phyloP scores from a whole-genome alignment of 2,888 invertebrate species.

The Eubasilissa splendida region DNA sequence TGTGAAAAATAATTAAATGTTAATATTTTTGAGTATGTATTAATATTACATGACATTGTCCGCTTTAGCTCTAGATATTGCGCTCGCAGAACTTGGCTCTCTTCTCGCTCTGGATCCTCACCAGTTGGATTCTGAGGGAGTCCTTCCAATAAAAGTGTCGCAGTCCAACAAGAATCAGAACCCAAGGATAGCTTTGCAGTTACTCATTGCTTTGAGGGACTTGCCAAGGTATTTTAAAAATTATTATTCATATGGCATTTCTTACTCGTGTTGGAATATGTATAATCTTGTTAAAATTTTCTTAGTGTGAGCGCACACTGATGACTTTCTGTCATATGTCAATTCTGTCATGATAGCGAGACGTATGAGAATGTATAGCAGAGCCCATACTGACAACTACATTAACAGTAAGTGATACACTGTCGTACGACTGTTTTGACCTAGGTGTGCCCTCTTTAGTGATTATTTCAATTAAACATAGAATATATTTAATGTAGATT shows the following conservation, averaged over 20 bases:
- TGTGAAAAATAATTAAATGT: too few species aligned
- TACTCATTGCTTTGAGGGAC: slow-evolving; percentile 72
- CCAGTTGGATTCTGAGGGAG: slow-evolving; percentile 68
- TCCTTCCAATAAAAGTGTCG: slow-evolving; percentile 67
- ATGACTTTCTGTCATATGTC: too few species aligned
- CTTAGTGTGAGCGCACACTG: background rate
- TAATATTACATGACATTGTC: slow-evolving; percentile 32
- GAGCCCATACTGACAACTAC: too few species aligned
- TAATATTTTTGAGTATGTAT: too few species aligned
- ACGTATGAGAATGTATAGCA: too few species aligned
- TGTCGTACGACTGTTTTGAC: too few species aligned
- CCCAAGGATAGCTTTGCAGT: slow-evolving; percentile 69
- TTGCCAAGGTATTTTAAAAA: slow-evolving; percentile 67
- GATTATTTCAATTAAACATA: too few species aligned
- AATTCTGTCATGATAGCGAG: too few species aligned
- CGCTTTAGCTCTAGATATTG: slow-evolving; percentile 71
- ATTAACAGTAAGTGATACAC: too few species aligned
- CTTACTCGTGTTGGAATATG: too few species aligned
- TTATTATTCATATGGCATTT: background rate
- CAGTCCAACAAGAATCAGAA: slow-evolving; percentile 64
- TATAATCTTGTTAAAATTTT: background rate
- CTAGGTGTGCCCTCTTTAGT: too few species aligned
- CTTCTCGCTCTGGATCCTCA: slow-evolving; percentile 72
- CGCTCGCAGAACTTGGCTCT: slow-evolving; percentile 70
- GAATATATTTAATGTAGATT: too few species aligned